Base-by-base conservation (phyloP, 2,113 vertebrate species). In the Chroicocephalus ridibundus region DNA sequence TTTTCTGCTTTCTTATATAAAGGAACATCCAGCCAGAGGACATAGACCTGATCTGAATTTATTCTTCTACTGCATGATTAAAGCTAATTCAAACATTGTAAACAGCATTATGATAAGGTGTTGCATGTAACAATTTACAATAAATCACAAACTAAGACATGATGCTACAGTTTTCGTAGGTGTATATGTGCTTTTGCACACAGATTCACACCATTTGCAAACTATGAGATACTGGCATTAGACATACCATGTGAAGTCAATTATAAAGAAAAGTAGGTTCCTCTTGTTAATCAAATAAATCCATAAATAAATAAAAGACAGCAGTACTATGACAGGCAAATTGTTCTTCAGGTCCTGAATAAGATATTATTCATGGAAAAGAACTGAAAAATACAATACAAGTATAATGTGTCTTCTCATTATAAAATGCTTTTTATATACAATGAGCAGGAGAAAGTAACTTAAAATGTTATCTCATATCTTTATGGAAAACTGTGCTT, bases 281-380 rank as follows among this genome's bases (percentile, higher is more conserved):
- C 21, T 82, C 49, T 79, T 86, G 60, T 91, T 96, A 82, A 89
- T 92, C 86, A 94, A 94, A 91, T 79, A 91, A 96, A 89, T 60
- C 40, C 70, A 88, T 85, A 87, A 95, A 95, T 92, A 94, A 94
- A 65, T 38, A 84, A 76, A 61, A 84, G 47, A 49, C 46, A 58
- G 55, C n/a, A 70, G 49, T 40, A 12, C 19, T 64, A 27, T 25
- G 58, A 54, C 38, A 90, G 68, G 42, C 31, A 82, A 89, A 82
- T 84, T 88, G 61, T 79, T 91, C 74, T 88, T 83, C 44, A n/a
- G 44, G 36, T 90, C 61, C 83, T 84, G 66, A 94, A 61, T 82
- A 87, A 94, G 70, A 51, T 19, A 26, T n/a, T 89, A 42, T 76
- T 76, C 49, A 71, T 40, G 40, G 57, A 65, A 75, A 91, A 76